Evolutionary conservation across 2,888 invertebrate species (phyloP), one percentile per base, ranked within the genome.

Genomic region (Proisotoma minuta): DNA sequence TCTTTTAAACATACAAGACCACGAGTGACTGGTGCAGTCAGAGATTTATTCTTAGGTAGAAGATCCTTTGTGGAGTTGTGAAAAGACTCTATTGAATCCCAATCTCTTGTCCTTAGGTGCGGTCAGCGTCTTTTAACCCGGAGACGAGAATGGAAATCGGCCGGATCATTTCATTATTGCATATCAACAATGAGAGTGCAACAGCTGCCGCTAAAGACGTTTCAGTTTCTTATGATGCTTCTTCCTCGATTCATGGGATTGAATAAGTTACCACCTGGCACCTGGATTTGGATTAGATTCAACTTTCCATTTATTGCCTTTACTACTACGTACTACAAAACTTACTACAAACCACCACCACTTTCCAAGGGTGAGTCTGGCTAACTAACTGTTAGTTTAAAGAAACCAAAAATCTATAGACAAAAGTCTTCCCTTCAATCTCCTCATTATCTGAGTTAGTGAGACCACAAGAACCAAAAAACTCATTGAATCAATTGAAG

Each of bases 221-320:
- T 8, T 34, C 15, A 34, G 34, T 34, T 15, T 34, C 34, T n/a
- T n/a, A n/a, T n/a, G n/a, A n/a, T n/a, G 34, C 15, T 34, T 34
- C 34, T 34, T 34, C 34, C 20, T 43, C 43, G 10, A 43, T 43
- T 43, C 18, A 43, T n/a, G 18, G 43, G 43, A 43, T n/a, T 20
- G 43, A n/a, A 43, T 4, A 43, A 43, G 43, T 10, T 34, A 34
- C 34, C 43, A 43, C 43, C 43, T 43, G 43, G 43, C 43, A 43
- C 43, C 43, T 43, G 43, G 43, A 15, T 20, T 20, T 43, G 20
- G 15, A 15, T 34, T 43, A 20, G 20, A 18, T 43, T n/a, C 18
- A 5, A 43, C 18, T 18, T 8, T 8, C 34, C 15, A 8, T 10
- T 34, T 34, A 34, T 15, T 34, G 15, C 15, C 15, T 34, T 15